Percentiles rank a stretch among this genome's conserved stretches.
phyloP scores from a whole-genome alignment of 2,113 vertebrate genomes.

The Lagenorhynchus albirostris region DNA sequence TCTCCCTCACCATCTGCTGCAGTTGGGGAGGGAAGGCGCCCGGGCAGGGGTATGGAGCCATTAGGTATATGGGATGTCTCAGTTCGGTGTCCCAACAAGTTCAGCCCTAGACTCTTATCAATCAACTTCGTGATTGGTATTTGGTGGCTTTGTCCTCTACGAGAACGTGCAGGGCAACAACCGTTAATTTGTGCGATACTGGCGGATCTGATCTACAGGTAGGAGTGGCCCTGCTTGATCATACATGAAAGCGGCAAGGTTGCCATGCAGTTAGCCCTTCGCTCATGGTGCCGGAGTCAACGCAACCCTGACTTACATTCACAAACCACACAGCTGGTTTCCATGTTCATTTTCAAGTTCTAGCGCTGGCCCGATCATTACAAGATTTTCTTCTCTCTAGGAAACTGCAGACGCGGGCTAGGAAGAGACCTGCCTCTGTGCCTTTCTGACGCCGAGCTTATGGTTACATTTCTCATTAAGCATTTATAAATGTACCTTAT shows the following conservation, averaged over 20 bases:
- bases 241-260: neutral
- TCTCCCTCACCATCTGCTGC: neutral
- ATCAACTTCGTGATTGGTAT: accelerated
- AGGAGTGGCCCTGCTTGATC: no score
- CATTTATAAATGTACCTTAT: neutral
- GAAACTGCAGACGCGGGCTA: neutral
- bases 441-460: neutral
- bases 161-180: neutral
- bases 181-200: accelerated
- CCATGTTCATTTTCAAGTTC: neutral
- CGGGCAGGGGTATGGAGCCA: no score
- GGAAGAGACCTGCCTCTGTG: neutral
- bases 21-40: neutral
- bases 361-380: neutral
- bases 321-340: neutral
- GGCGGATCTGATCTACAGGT: neutral
- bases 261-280: neutral
- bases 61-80: neutral
- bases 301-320: neutral
- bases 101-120: neutral
- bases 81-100: neutral
- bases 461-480: neutral
- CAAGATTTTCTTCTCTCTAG: neutral
- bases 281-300: neutral
- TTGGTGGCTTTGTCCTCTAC: neutral